Evolutionary conservation across 2,797 vertebrate genomes (phyloP).

Genomic region (Malacoraja senta): DNA sequence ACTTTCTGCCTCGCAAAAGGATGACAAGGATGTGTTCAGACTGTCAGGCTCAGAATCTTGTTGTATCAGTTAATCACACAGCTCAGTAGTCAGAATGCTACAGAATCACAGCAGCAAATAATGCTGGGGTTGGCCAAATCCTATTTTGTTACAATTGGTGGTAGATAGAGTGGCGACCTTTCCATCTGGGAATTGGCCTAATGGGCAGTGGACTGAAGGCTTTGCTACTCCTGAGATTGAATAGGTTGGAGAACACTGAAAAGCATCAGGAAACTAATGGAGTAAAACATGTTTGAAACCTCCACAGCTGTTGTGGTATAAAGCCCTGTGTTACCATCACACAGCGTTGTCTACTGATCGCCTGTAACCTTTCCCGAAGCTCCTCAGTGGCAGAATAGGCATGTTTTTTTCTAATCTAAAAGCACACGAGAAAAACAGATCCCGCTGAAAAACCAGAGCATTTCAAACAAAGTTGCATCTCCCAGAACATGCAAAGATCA

Average conservation of each 20-base stretch:
- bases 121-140: conserved; percentile 38
- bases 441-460: conserved; percentile 23
- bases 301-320: conserved; percentile 9
- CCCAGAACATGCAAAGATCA: background rate
- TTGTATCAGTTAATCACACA: conserved; percentile 40
- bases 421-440: background rate
- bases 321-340: background rate
- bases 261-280: conserved; percentile 29
- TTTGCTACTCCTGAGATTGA: conserved; percentile 36
- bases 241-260: conserved; percentile 25
- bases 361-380: conserved; percentile 13
- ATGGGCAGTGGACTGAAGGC: conserved; percentile 28
- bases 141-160: conserved; percentile 41
- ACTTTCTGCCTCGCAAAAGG: background rate
- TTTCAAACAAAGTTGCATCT: background rate
- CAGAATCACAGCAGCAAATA: conserved; percentile 36
- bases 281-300: conserved; percentile 34
- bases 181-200: conserved; percentile 33
- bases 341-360: conserved; percentile 29
- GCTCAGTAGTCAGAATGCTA: conserved; percentile 38
- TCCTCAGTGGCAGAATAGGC: background rate
- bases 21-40: background rate
- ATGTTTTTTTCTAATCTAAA: conserved; percentile 16
- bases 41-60: conserved; percentile 1
- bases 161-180: conserved; percentile 29